Percentiles rank a stretch among this genome's conserved stretches.
Evolutionary conservation across 1,140 invertebrate species (phyloP).

Genomic region (Tetramorium simillimum): DNA sequence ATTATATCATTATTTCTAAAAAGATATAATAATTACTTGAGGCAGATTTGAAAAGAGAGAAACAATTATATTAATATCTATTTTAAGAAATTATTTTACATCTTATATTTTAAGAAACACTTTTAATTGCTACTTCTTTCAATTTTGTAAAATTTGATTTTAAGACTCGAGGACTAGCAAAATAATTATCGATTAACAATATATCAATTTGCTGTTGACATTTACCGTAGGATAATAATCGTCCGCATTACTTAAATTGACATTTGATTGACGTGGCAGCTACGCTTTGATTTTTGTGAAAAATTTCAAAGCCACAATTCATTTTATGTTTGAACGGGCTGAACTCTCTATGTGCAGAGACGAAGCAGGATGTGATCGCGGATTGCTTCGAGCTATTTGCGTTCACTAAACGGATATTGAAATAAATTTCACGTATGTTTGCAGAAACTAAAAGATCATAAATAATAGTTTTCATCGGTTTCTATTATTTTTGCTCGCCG

Average conservation of each 20-base stretch:
- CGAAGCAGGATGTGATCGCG: not conserved
- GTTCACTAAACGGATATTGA: conserved; percentile 24
- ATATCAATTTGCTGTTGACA: not conserved
- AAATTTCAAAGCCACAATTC: not conserved
- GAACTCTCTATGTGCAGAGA: not conserved
- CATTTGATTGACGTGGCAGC: conserved; percentile 3
- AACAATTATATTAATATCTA: not conserved
- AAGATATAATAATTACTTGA: not conserved
- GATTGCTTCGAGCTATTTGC: conserved; percentile 26
- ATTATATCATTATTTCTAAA: not conserved
- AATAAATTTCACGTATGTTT: conserved; percentile 43
- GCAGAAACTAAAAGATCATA: conserved; percentile 22
- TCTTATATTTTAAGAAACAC: not conserved
- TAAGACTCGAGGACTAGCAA: not conserved
- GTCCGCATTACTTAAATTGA: not conserved
- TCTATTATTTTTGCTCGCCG: conserved; percentile 5
- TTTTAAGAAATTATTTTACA: not conserved
- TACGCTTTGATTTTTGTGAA: conserved; percentile 2
- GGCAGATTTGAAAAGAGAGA: no score
- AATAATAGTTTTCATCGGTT: conserved; percentile 12
- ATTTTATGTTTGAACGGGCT: conserved; percentile 1
- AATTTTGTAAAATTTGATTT: not conserved
- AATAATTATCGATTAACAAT: not conserved
- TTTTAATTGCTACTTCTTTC: not conserved
- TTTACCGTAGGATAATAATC: not conserved